Evolutionary conservation across 2,113 vertebrate genomes (phyloP), one percentile per base, ranked within the genome.

Genomic region (Dromaius novaehollandiae): DNA sequence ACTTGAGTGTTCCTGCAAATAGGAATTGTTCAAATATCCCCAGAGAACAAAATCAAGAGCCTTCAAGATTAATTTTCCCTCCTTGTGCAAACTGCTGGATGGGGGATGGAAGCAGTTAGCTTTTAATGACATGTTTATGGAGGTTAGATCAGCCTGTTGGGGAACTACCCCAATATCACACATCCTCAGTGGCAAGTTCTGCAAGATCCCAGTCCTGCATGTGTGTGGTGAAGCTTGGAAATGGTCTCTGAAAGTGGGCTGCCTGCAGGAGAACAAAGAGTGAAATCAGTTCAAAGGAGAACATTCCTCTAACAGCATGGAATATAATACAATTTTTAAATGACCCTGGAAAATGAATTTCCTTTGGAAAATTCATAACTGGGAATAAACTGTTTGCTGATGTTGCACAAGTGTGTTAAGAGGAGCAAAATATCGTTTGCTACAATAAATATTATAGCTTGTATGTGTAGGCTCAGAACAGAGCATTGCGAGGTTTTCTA

Each of bases 281-380:
- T 86, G 73, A 90, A 95, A 91, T 38, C 7, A 40, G 81, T 85
- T 95, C 75, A 82, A 91, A 94, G 61, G 58, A 77, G 74, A 94
- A 89, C 46, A 28, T 53, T 71, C 64, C 0, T 12, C 61, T 86
- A 86, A 69, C 71, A 90, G 83, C 82, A 90, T 86, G 81, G 73
- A 93, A 86, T 91, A 86, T 18, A 93, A 84, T 50, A n/a, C 48
- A 73, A 91, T 82, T 95, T 89, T 91, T 0, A 64, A 95, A 68
- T 38, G 0, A 81, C 60, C 64, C 80, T 93, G 95, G 88, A 94
- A 96, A 96, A 90, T 20, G 6, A 81, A 95, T 96, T 96, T 93
- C 73, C 86, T 95, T 93, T 89, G 93, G 88, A 96, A 96, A 95
- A 95, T 32, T 81, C 70, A 26, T 90, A 75, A 79, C 64, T 68